Evolutionary conservation across 2,888 invertebrate genomes (phyloP).

Genomic region (Serripes groenlandicus): DNA sequence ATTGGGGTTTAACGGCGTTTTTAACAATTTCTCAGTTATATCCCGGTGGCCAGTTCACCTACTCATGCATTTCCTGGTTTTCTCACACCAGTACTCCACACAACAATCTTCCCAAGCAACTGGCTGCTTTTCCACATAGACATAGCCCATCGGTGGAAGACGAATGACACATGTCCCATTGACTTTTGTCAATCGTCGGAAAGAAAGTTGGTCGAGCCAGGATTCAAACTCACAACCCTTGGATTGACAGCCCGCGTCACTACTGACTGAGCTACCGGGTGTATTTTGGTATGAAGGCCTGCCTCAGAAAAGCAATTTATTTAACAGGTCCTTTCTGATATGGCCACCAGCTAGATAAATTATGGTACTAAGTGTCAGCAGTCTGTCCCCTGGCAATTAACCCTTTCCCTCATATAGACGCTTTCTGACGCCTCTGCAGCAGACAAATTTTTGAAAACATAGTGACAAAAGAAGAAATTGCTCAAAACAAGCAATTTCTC

Average conservation of each 20-base stretch:
- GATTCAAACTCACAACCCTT: not conserved
- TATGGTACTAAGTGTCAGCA: no score
- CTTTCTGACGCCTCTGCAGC: no score
- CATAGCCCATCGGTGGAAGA: not conserved
- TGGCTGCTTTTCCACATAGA: not conserved
- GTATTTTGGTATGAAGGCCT: not conserved
- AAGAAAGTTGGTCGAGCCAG: not conserved
- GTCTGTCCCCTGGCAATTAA: no score
- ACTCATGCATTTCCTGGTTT: not conserved
- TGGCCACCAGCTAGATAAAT: no score
- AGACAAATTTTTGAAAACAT: no score
- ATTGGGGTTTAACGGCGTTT: not conserved
- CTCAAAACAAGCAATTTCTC: no score
- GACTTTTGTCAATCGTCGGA: not conserved
- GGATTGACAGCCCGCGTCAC: not conserved
- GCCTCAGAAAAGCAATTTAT: no score
- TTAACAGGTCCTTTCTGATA: no score
- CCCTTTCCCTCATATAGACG: no score
- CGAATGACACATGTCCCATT: not conserved
- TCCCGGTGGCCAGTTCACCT: not conserved
- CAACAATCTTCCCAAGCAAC: not conserved
- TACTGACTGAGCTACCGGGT: not conserved
- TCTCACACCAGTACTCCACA: not conserved
- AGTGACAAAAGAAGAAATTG: no score
- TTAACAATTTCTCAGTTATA: not conserved